Evolutionary conservation across 2,113 vertebrate species (phyloP).

Genomic region (Tichodroma muraria): DNA sequence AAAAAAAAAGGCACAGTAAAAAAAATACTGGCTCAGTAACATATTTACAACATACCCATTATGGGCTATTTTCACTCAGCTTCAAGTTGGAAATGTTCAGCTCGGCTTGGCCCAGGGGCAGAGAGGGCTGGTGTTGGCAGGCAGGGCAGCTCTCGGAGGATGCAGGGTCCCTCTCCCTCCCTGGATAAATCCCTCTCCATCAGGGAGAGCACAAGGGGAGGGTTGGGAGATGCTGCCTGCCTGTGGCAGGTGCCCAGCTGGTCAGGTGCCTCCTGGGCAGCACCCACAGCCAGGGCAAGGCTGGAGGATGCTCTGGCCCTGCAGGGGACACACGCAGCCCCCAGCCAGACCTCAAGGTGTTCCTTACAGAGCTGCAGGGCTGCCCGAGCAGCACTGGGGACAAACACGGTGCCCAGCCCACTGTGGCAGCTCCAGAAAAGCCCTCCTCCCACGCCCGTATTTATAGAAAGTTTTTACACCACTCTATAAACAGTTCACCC

Average conservation of each 20-base stretch:
- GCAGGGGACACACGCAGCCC: background rate
- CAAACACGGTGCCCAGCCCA: background rate
- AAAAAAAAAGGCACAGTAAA: conserved; percentile 80
- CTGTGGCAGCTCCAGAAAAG: background rate
- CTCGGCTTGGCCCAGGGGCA: background rate
- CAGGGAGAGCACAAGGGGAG: fast-evolving
- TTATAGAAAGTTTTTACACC: background rate
- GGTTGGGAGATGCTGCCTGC: background rate
- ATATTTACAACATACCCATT: conserved; percentile 93
- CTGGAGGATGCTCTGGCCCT: background rate
- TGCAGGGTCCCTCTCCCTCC: background rate
- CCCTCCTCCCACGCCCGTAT: fast-evolving
- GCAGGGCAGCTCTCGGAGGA: fast-evolving
- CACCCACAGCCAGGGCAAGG: background rate
- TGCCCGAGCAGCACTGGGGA: background rate
- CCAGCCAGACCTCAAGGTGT: fast-evolving
- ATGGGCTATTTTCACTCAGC: conserved; percentile 84
- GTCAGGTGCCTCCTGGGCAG: background rate
- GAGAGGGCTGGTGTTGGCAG: background rate
- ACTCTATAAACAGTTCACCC: conserved; percentile 6
- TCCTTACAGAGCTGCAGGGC: background rate
- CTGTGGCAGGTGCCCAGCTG: background rate
- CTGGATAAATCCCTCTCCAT: background rate
- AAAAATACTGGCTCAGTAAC: conserved; percentile 85
- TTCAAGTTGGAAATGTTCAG: conserved; percentile 29